Evolutionary conservation across 2,888 invertebrate species (phyloP), one percentile per base, ranked within the genome.

Genomic region (Polydesmus complanatus): DNA sequence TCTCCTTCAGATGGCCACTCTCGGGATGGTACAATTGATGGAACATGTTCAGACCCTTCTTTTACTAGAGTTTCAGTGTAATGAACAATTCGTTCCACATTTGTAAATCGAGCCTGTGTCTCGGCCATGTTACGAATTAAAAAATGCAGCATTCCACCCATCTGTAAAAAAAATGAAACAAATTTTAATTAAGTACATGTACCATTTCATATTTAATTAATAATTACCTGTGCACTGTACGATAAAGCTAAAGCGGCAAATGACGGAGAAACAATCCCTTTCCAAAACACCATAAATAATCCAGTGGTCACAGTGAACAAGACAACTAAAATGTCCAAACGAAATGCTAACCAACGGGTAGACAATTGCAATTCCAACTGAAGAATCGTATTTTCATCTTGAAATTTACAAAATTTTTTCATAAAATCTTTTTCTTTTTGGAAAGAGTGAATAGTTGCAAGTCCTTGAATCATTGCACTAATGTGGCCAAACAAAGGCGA

Each of bases 181-280:
- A 67, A 58, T 59, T 49, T 63, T 58, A 37, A 58, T 11, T 19
- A 22, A 25, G 19, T 5, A 19, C n/a, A 60, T n/a, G n/a, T n/a
- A n/a, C n/a, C n/a, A n/a, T n/a, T n/a, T n/a, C n/a, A n/a, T n/a
- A n/a, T n/a, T n/a, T n/a, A n/a, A n/a, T n/a, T n/a, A n/a, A n/a
- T 47, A 5, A 8, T 37, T 64, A 75, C 76, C 73, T 76, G 76
- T 8, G 79, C 73, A 25, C 81, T 76, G 66, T 81, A 81, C 0
- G 80, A 75, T 64, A 83, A 71, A 1, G 82, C 82, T 62, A 83
- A 74, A 3, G 83, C 83, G 22, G 81, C 81, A 61, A 80, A 73
- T 1, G 81, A 78, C 1, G 81, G 77, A 1, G 74, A 68, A 60
- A 78, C 72, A 48, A 71, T 66, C 19, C 74, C 73, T 61, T 72